Evolutionary conservation across 2,888 invertebrate genomes (phyloP).

Genomic region (Mycalesis mineus): DNA sequence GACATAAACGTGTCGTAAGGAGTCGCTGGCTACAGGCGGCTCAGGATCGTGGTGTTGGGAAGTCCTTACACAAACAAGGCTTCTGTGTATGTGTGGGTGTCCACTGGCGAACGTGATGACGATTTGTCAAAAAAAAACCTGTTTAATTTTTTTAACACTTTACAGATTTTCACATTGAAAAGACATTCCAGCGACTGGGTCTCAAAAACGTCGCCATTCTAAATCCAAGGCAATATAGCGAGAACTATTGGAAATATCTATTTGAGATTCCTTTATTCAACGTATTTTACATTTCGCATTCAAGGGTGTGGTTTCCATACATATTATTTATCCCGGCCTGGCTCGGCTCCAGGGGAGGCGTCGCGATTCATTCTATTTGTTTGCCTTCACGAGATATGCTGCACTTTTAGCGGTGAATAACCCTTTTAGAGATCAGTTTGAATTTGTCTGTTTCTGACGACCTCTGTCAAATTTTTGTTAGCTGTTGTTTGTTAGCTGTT

Average conservation of each 20-base stretch:
- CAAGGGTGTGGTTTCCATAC: constrained; percentile 32
- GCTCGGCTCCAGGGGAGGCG: constrained; percentile 37
- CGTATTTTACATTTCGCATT: constrained; percentile 7
- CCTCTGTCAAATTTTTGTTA: not conserved
- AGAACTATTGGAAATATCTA: constrained; percentile 1
- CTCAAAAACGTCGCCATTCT: not conserved
- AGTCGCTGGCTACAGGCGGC: too few species aligned
- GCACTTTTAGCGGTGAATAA: constrained; percentile 11
- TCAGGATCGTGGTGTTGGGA: too few species aligned
- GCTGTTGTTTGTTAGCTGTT: too few species aligned
- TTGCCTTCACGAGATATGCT: constrained; percentile 26
- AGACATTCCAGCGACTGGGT: not conserved
- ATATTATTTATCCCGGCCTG: constrained; percentile 39
- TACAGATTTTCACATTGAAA: too few species aligned
- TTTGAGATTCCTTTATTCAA: constrained; percentile 6
- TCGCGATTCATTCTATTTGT: constrained; percentile 34
- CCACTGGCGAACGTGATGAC: too few species aligned
- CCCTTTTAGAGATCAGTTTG: not conserved
- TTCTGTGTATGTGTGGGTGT: too few species aligned
- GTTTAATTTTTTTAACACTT: too few species aligned
- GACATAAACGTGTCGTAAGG: too few species aligned
- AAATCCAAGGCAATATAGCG: constrained; percentile 1
- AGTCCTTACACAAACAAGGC: too few species aligned
- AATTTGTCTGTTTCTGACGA: not conserved
- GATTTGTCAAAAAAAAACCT: too few species aligned